Conservation (phyloP, 2,113 vertebrate genomes). For the Pitta sordida region DNA sequence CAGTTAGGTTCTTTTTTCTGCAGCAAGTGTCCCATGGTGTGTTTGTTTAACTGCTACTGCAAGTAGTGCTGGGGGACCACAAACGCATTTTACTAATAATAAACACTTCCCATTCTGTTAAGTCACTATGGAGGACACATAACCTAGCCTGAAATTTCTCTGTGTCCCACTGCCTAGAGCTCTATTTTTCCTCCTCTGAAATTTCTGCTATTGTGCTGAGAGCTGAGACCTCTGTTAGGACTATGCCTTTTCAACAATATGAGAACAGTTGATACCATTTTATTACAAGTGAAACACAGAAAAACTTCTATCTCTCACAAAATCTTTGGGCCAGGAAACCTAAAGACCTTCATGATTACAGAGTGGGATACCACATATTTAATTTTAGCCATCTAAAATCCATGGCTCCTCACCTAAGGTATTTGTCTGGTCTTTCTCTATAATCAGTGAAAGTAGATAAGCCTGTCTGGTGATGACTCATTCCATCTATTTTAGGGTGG, state of each 20-base stretch:
- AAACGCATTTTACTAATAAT: background rate
- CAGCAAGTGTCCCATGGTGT: background rate
- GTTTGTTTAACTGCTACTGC: background rate
- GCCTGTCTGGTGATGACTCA: conserved; percentile 54
- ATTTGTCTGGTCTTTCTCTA: conserved; percentile 30
- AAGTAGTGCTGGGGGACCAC: background rate
- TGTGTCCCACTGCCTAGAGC: background rate
- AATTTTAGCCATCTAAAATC: conserved; percentile 31
- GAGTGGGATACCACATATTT: background rate
- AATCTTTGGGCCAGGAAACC: background rate
- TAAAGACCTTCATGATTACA: background rate
- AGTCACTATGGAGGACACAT: background rate
- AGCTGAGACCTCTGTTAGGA: background rate
- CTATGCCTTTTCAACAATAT: background rate
- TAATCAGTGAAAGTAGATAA: conserved; percentile 51
- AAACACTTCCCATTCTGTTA: background rate
- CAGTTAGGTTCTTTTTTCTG: background rate
- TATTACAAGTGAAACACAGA: background rate
- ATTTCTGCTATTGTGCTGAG: background rate
- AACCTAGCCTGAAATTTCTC: background rate
- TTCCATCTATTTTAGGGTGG: conserved; percentile 48
- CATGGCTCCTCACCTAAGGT: conserved; percentile 35
- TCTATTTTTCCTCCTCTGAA: background rate
- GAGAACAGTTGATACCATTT: background rate
- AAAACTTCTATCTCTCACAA: background rate